Evolutionary conservation across 2,888 invertebrate species (phyloP).

Genomic region (Philhelius pedissequus): DNA sequence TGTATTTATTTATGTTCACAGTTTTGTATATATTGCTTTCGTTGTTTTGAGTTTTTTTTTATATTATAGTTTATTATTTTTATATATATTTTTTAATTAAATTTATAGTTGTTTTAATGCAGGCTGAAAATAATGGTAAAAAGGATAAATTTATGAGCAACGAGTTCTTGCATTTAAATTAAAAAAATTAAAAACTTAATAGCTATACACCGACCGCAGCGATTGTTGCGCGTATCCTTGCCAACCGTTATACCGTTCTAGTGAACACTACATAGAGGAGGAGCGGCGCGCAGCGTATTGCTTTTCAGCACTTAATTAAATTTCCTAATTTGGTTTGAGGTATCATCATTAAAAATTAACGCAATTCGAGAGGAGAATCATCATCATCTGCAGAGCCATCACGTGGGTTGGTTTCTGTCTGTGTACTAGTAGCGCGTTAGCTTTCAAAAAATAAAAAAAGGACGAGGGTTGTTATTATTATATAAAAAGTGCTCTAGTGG

Average conservation of each 20-base stretch:
- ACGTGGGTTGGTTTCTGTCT: not conserved
- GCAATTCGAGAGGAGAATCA: conserved; percentile 43
- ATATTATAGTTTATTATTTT: not conserved
- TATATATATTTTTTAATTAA: conserved; percentile 24
- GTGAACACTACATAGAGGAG: too few species aligned
- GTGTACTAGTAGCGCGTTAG: not conserved
- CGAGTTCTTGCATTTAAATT: conserved; percentile 32
- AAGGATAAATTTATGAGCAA: not conserved
- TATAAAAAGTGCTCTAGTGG: not conserved
- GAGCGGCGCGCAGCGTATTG: not conserved
- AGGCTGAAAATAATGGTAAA: conserved; percentile 38
- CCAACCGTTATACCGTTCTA: conserved; percentile 27
- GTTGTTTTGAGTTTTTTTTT: conserved; percentile 75
- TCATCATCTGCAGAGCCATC: not conserved
- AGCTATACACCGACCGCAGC: not conserved
- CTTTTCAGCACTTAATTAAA: conserved; percentile 68
- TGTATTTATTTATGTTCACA: conserved; percentile 72
- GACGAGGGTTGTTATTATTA: not conserved
- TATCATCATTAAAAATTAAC: conserved; percentile 70
- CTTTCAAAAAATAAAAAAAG: conserved; percentile 17
- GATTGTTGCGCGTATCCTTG: conserved; percentile 57
- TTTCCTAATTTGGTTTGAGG: conserved; percentile 70
- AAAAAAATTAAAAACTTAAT: not conserved
- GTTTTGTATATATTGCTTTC: conserved; percentile 77
- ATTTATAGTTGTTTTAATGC: conserved; percentile 48